These are phyloP conservation scores for Protomyctophum bolini DNA, from an alignment of 2,113 vertebrate genomes.

Conservation along the genomic window DNA sequence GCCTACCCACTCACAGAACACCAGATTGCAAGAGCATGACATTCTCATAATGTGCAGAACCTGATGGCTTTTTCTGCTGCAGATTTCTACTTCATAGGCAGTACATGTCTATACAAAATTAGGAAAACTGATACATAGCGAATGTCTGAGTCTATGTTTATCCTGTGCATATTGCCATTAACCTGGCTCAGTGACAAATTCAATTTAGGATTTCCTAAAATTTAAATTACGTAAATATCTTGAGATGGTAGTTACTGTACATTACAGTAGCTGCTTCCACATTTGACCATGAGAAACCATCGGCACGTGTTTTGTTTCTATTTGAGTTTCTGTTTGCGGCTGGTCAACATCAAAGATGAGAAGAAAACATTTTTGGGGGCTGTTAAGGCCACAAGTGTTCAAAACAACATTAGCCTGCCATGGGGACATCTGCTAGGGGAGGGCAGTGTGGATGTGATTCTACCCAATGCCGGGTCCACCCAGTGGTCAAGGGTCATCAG, in stretches of 20 bases:
- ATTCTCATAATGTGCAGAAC: constrained; percentile 5
- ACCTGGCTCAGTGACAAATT: no score
- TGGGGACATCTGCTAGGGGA: constrained; percentile 26
- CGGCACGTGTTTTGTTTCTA: neutral
- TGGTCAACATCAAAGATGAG: constrained; percentile 50
- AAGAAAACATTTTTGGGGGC: constrained; percentile 34
- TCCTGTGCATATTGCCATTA: no score
- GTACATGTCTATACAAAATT: neutral
- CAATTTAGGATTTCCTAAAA: no score
- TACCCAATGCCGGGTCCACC: constrained; percentile 10
- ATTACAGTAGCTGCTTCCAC: no score
- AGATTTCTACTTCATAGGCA: neutral
- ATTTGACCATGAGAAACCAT: no score
- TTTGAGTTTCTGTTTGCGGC: constrained; percentile 34
- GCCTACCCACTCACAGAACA: constrained; percentile 5
- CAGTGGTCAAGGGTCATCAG: constrained; percentile 41
- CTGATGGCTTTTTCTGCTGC: neutral
- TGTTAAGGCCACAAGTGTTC: constrained; percentile 22
- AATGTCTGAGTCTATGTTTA: constrained; percentile 28
- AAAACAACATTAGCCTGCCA: constrained; percentile 48
- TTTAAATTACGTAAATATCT: no score
- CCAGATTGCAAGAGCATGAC: constrained; percentile 19
- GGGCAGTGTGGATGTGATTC: constrained; percentile 11
- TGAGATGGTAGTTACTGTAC: no score
- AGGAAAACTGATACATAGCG: neutral